Conservation (phyloP, 2,113 vertebrate genomes). For the Seriola quinqueradiata region DNA sequence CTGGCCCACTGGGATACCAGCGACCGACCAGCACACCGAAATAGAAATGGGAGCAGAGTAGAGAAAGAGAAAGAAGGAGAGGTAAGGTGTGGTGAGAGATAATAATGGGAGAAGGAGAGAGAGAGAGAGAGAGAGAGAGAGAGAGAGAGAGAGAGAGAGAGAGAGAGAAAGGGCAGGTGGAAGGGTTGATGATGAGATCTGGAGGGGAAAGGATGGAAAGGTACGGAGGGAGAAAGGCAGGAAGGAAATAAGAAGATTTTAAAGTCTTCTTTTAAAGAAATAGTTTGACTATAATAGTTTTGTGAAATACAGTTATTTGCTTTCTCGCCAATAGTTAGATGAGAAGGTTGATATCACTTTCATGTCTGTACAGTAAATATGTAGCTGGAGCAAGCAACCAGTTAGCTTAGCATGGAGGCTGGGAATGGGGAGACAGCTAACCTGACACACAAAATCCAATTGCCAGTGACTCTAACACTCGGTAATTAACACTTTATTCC, state of each 20-base stretch:
- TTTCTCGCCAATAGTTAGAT: neutral
- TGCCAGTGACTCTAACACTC: neutral
- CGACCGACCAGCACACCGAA: conserved; percentile 73
- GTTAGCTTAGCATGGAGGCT: neutral
- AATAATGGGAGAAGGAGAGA: conserved; percentile 23
- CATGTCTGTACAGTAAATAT: neutral
- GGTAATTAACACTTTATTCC: neutral
- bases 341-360: neutral
- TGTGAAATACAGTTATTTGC: neutral
- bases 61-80: conserved; percentile 39
- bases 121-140: conserved; percentile 29
- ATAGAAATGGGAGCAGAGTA: conserved; percentile 80
- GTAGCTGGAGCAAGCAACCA: neutral
- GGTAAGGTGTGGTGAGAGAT: conserved; percentile 52
- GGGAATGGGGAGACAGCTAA: neutral
- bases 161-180: conserved; percentile 46
- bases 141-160: conserved; percentile 43
- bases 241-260: neutral
- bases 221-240: neutral
- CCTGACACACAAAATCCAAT: neutral
- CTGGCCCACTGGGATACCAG: conserved; percentile 72
- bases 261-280: neutral
- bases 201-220: neutral
- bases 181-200: conserved; percentile 43
- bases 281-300: neutral